phyloP scores from a whole-genome alignment of 2,797 vertebrate species.

The Phataginus tetradactyla region DNA sequence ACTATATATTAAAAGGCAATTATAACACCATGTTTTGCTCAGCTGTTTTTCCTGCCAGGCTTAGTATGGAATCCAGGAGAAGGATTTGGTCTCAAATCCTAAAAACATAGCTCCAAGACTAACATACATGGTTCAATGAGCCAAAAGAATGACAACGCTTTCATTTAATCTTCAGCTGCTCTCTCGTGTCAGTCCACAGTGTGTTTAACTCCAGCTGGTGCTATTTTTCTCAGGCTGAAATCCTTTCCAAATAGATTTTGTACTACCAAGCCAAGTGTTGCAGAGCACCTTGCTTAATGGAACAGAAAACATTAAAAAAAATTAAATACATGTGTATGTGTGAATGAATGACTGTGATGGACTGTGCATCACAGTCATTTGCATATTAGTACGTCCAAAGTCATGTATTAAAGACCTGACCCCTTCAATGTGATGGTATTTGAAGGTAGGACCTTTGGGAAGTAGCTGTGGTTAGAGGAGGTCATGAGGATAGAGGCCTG shows the following conservation, averaged over 20 bases:
- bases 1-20: neutral
- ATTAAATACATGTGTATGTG: neutral
- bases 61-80: neutral
- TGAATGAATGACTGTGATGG: neutral
- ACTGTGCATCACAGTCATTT: neutral
- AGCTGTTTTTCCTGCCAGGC: neutral
- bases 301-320: neutral
- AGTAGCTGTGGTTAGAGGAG: neutral
- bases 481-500: neutral
- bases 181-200: neutral
- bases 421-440: rapidly evolving
- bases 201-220: neutral
- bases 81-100: constrained; percentile 1
- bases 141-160: neutral
- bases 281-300: neutral
- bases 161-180: neutral
- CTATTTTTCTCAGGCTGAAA: neutral
- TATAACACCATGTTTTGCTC: neutral
- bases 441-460: neutral
- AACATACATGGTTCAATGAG: neutral
- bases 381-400: neutral
- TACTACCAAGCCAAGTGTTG: neutral
- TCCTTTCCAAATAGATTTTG: neutral
- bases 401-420: neutral
- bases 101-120: neutral